A percentile compares a stretch with the other conserved stretches of the same genome.
phyloP scores from a whole-genome alignment of 1,140 invertebrate species.

The Coenobita brevimanus region DNA sequence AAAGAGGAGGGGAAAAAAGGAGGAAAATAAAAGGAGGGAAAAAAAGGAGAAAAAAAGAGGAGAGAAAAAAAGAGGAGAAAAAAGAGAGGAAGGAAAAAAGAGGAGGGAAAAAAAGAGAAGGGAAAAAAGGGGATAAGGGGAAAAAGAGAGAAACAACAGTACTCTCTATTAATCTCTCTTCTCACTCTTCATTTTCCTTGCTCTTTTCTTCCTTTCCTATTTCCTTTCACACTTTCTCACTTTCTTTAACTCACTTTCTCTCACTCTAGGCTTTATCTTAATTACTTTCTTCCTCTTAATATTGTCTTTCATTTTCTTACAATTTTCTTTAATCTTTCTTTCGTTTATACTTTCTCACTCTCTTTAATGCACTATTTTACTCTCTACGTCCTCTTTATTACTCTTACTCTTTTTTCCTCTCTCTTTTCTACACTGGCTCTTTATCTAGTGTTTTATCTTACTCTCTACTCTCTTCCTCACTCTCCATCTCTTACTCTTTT shows the following conservation, averaged over 20 bases:
- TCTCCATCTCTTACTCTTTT: background rate
- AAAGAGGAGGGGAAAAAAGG: too few relatives aligned
- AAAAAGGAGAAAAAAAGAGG: too few relatives aligned
- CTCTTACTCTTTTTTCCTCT: background rate
- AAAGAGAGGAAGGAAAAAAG: background rate
- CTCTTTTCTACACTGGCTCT: background rate
- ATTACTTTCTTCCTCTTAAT: too few relatives aligned
- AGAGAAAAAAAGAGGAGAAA: background rate
- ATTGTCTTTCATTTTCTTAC: too few relatives aligned
- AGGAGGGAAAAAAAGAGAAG: background rate
- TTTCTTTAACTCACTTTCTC: background rate
- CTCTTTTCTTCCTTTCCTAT: background rate
- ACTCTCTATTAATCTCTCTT: background rate
- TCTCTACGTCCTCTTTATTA: background rate
- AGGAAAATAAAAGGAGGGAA: background rate
- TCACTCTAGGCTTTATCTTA: too few relatives aligned
- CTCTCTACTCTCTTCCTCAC: background rate
- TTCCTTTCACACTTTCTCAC: background rate
- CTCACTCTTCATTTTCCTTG: background rate
- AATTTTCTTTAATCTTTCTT: background rate
- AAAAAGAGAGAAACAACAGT: background rate
- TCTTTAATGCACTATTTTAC: background rate
- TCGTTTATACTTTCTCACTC: background rate
- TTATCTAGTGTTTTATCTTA: background rate
- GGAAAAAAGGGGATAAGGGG: background rate